A percentile compares a stretch with the other conserved stretches of the same genome.
Conservation (phyloP, 2,113 vertebrate species). For the Clupea harengus region DNA sequence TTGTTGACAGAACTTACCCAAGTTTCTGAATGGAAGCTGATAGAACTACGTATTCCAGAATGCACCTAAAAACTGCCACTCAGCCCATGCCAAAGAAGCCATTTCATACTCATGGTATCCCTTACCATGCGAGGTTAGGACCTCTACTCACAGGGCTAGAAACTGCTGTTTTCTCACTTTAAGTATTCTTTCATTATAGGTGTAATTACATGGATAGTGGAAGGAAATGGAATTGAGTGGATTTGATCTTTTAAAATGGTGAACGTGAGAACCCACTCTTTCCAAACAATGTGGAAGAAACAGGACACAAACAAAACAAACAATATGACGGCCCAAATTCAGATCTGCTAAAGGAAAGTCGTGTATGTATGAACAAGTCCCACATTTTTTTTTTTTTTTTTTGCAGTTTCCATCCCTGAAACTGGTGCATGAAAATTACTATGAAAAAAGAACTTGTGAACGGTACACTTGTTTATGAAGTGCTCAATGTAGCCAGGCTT, state of each 20-base stretch:
- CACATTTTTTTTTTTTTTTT: conserved; percentile 20
- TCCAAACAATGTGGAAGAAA: neutral
- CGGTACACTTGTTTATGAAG: conserved; percentile 27
- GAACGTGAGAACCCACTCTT: conserved; percentile 1
- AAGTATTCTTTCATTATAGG: neutral
- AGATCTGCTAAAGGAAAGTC: neutral
- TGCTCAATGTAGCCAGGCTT: conserved; percentile 46
- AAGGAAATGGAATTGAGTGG: neutral
- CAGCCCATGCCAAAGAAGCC: conserved; percentile 48
- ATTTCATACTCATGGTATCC: conserved; percentile 40
- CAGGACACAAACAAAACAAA: neutral
- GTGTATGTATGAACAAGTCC: neutral
- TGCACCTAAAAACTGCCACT: conserved; percentile 44
- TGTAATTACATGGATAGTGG: neutral
- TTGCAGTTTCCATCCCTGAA: conserved; percentile 60
- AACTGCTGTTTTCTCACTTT: conserved; percentile 40
- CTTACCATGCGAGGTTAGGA: conserved; percentile 58
- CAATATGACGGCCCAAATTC: conserved; percentile 19
- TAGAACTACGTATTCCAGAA: conserved; percentile 35
- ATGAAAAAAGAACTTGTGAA: neutral
- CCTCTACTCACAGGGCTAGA: conserved; percentile 52
- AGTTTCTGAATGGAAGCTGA: conserved; percentile 17
- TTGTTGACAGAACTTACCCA: conserved; percentile 28
- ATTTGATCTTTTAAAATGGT: neutral
- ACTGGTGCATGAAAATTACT: conserved; percentile 36